Base-by-base conservation (phyloP, 2,113 vertebrate species). In the Climacteris rufus region DNA sequence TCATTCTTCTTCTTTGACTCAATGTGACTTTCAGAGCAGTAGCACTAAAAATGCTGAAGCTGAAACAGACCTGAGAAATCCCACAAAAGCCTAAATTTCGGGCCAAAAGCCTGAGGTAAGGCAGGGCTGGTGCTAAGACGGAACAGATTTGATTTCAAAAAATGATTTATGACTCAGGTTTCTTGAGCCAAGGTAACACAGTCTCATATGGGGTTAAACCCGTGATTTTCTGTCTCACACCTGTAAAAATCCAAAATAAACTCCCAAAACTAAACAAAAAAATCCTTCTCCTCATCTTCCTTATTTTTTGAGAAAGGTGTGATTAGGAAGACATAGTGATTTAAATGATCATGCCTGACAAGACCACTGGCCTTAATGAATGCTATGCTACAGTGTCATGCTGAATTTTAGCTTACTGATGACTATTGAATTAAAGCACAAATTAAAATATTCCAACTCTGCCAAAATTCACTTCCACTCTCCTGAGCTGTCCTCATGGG, bases 81-180 rank as follows among this genome's bases (percentile, higher is more conserved):
- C 65, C 79, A 90, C n/a, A 83, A 65, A 87, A 93, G 18, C 15
- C 35, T 15, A 35, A 79, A 31, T 64, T 66, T 83, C 23, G 18
- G 49, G 71, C 87, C 91, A 96, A 90, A 91, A 95, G 44, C 37
- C 68, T 91, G 88, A 96, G 49, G 90, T 79, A 93, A 94, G 72
- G 87, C 76, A 89, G 85, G 40, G n/a, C 44, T 83, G 65, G 49
- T 84, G 83, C 42, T 84, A 79, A 92, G 69, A 85, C 15, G 45
- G 52, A 91, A 87, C 25, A 77, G 53, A 75, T 12, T 33, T 28
- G 22, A 72, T 54, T 83, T 90, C 42, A 94, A 74, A 87, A 94
- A 74, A 94, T 94, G 74, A 93, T 94, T 89, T 80, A 95, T 91
- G 68, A 90, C 60, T 71, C 23, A 2, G 60, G 63, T 57, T 89